Evolutionary conservation across 2,797 vertebrate genomes (phyloP).

Genomic region (Malurus splendens): DNA sequence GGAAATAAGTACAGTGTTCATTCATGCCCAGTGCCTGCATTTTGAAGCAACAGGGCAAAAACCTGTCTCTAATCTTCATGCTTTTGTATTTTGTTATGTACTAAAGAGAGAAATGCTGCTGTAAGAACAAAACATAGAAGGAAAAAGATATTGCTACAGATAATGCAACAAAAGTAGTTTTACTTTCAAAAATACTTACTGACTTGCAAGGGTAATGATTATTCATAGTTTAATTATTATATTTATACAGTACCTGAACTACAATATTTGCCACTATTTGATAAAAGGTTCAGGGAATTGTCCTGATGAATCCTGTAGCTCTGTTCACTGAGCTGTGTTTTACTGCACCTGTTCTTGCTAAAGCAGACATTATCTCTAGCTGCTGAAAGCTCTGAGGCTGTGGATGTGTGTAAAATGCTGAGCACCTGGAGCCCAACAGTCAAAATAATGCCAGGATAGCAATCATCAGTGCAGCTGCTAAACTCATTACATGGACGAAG

Average conservation of each 20-base stretch:
- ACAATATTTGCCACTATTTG: background rate
- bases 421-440: background rate
- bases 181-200: background rate
- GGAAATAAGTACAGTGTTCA: background rate
- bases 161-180: background rate
- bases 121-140: background rate
- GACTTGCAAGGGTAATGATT: background rate
- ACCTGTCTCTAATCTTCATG: background rate
- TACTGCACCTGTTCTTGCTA: slow-evolving; percentile 15
- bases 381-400: slow-evolving; percentile 8
- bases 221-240: background rate
- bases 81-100: background rate
- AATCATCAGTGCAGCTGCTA: background rate
- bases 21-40: background rate
- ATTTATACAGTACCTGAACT: background rate
- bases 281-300: slow-evolving; percentile 3
- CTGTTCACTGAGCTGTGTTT: background rate
- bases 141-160: background rate
- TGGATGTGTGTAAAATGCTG: background rate
- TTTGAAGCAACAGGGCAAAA: background rate
- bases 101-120: background rate
- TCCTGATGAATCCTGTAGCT: background rate
- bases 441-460: background rate
- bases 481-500: background rate
- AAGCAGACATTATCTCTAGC: background rate